Evolutionary conservation across 1,140 invertebrate genomes (phyloP).

Genomic region (Trinorchestia longiramus): DNA sequence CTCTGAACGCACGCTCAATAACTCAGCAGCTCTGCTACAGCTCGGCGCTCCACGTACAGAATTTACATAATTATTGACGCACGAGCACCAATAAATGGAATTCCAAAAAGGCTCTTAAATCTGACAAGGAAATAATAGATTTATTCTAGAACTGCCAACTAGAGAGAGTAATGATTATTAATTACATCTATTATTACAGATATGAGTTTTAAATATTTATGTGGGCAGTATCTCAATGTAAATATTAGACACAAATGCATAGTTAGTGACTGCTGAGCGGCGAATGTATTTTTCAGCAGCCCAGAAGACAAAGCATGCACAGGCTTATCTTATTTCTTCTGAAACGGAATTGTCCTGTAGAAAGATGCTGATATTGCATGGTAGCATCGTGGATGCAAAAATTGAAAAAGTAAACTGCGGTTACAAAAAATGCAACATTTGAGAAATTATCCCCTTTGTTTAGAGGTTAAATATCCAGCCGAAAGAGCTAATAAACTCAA

Average conservation of each 20-base stretch:
- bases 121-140: conserved; percentile 13
- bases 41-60: not conserved
- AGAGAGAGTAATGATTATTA: conserved; percentile 33
- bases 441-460: not conserved
- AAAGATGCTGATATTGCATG: not conserved
- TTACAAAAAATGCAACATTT: not conserved
- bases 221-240: conserved; percentile 50
- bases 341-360: not conserved
- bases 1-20: not conserved
- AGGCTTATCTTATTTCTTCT: not conserved
- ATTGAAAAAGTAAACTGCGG: not conserved
- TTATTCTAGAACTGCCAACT: conserved; percentile 47
- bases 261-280: conserved; percentile 26
- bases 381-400: not conserved
- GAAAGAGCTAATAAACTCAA: not conserved
- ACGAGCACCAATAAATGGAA: not conserved
- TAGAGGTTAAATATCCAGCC: not conserved
- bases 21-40: not conserved
- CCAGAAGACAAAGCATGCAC: conserved; percentile 1
- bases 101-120: conserved; percentile 1
- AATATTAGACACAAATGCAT: conserved; percentile 55
- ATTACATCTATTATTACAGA: conserved; percentile 53
- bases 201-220: conserved; percentile 52
- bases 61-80: not conserved
- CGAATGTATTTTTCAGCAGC: not conserved